Conservation (phyloP, 1,140 invertebrate genomes). For the fruit fly (Drosophila melanogaster) region DNA sequence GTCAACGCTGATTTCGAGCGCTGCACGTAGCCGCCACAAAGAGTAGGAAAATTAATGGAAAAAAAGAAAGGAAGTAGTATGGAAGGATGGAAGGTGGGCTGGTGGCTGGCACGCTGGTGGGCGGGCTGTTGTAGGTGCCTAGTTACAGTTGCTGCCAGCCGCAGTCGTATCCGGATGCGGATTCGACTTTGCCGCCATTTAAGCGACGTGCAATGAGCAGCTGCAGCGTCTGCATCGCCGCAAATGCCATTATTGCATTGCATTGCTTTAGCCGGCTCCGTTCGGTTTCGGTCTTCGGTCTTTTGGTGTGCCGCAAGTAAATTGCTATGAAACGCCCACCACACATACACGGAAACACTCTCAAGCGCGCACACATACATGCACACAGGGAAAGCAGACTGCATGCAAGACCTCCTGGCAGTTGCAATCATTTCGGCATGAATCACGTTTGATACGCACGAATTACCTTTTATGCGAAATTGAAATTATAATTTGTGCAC, state of each 20-base stretch:
- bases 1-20: constrained; percentile 48
- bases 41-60: constrained; percentile 47
- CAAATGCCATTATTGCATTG: constrained; percentile 71
- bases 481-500: constrained; percentile 84
- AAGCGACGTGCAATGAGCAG: constrained; percentile 65
- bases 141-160: constrained; percentile 61
- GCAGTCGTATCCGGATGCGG: constrained; percentile 19
- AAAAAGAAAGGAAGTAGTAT: constrained; percentile 15
- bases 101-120: not conserved
- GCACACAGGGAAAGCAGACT: constrained; percentile 22
- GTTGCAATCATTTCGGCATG: constrained; percentile 80
- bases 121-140: constrained; percentile 32
- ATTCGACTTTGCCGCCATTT: constrained; percentile 36
- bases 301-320: constrained; percentile 71
- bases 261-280: constrained; percentile 43
- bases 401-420: constrained; percentile 68
- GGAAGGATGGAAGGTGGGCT: not conserved
- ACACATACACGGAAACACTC: constrained; percentile 28
- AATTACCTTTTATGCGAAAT: constrained; percentile 84
- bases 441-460: constrained; percentile 84
- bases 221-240: constrained; percentile 54
- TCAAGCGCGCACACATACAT: constrained; percentile 6
- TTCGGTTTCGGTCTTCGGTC: constrained; percentile 39
- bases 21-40: constrained; percentile 53
- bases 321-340: constrained; percentile 73